phyloP scores from a whole-genome alignment of 92 coral and sea anemone species.

The Porites lobata region DNA sequence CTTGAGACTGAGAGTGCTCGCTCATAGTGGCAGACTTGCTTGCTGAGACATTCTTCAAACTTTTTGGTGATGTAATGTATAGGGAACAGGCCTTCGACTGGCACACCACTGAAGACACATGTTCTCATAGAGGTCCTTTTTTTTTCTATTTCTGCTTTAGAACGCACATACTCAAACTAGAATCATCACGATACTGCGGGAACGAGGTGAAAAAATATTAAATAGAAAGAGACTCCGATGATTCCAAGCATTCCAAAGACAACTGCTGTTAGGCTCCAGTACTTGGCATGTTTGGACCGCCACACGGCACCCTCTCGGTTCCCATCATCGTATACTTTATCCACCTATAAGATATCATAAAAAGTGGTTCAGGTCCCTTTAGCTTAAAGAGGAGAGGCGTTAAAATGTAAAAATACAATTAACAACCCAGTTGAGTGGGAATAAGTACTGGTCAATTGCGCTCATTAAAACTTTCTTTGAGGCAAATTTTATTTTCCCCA shows the following conservation, averaged over 20 bases:
- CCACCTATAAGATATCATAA: slow-evolving; percentile 50
- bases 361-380: neutral
- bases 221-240: slow-evolving; percentile 53
- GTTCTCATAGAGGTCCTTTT: neutral
- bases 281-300: slow-evolving; percentile 58
- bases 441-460: too few relatives aligned
- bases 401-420: too few relatives aligned
- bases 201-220: slow-evolving; percentile 35
- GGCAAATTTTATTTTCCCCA: too few relatives aligned
- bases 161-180: neutral
- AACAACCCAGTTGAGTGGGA: too few relatives aligned
- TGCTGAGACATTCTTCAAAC: too few relatives aligned
- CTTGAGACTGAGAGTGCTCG: too few relatives aligned
- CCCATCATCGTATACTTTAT: slow-evolving; percentile 70
- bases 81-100: too few relatives aligned
- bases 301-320: slow-evolving; percentile 66
- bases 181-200: slow-evolving; percentile 7
- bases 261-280: slow-evolving; percentile 72
- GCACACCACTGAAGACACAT: too few relatives aligned
- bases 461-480: too few relatives aligned
- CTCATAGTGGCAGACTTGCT: too few relatives aligned
- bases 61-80: too few relatives aligned
- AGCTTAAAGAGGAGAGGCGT: too few relatives aligned
- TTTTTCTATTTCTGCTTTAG: neutral
- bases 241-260: slow-evolving; percentile 71